Evolutionary conservation across 2,888 invertebrate species (phyloP).

Genomic region (Rhopalosiphum nymphaeae): DNA sequence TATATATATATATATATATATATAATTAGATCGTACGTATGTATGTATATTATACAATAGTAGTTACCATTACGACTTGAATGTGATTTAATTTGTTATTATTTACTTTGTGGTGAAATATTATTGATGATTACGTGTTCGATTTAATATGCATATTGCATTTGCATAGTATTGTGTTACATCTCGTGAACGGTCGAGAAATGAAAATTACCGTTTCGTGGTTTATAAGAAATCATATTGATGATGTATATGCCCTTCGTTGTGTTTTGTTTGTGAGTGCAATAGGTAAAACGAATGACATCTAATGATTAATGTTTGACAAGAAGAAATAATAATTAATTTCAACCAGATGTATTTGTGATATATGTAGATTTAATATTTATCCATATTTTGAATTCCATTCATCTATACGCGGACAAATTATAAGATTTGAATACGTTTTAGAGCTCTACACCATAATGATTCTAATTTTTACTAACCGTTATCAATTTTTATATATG

Average conservation of each 20-base stretch:
- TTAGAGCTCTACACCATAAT: not conserved
- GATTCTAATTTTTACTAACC: not conserved
- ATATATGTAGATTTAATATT: not conserved
- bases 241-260: not conserved
- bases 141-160: not conserved
- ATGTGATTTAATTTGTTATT: slow-evolving; percentile 10
- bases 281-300: not conserved
- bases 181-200: not conserved
- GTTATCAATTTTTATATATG: not conserved
- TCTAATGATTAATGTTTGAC: not conserved
- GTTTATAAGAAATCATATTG: not conserved
- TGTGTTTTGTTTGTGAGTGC: not conserved
- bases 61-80: slow-evolving; percentile 5
- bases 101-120: not conserved
- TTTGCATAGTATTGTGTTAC: not conserved
- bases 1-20: not conserved
- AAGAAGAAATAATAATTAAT: not conserved
- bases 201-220: not conserved
- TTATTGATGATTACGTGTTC: not conserved
- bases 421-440: not conserved
- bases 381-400: not conserved
- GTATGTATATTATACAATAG: not conserved
- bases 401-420: not conserved
- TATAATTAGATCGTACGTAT: not conserved
- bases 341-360: not conserved